phyloP scores from a whole-genome alignment of 2,888 invertebrate species.

The Drosophila recens region DNA sequence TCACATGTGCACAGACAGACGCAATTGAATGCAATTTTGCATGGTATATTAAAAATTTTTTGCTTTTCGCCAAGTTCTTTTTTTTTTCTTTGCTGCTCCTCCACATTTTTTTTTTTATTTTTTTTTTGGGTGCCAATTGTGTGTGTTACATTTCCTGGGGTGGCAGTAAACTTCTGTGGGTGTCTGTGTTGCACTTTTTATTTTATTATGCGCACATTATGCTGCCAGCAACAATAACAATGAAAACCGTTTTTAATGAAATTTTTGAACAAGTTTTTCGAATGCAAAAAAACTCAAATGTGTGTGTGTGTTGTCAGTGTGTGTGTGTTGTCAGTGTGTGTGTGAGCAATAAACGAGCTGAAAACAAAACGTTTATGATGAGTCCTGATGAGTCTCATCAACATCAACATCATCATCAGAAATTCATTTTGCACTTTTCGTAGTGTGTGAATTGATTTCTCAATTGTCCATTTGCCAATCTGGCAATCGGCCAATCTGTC shows the following conservation, averaged over 20 bases:
- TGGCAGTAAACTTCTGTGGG: conserved; percentile 9
- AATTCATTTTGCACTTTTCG: conserved; percentile 58
- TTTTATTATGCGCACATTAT: conserved; percentile 82
- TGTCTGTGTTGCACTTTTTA: conserved; percentile 77
- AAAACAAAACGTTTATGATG: conserved; percentile 29
- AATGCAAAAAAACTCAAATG: background rate
- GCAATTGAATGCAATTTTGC: conserved; percentile 84
- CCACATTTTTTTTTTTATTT: conserved; percentile 19
- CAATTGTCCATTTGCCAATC: conserved; percentile 66
- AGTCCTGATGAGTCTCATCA: conserved; percentile 60
- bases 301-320: background rate
- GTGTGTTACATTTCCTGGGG: conserved; percentile 74
- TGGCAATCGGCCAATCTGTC: conserved; percentile 34
- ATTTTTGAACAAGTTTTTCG: conserved; percentile 85
- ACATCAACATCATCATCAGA: conserved; percentile 60
- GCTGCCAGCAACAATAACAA: conserved; percentile 82
- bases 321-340: background rate
- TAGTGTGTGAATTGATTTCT: conserved; percentile 70
- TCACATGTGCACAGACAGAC: conserved; percentile 43
- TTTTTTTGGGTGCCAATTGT: conserved; percentile 74
- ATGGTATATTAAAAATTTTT: conserved; percentile 83
- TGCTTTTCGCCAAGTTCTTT: conserved; percentile 32
- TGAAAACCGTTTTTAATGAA: conserved; percentile 86
- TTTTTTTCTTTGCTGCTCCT: conserved; percentile 17
- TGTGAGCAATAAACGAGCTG: conserved; percentile 47